A percentile compares a stretch with the other conserved stretches of the same genome.
These are phyloP conservation scores for Prunella strophiata DNA, from an alignment of 2,797 vertebrate genomes.

Conservation along the genomic window DNA sequence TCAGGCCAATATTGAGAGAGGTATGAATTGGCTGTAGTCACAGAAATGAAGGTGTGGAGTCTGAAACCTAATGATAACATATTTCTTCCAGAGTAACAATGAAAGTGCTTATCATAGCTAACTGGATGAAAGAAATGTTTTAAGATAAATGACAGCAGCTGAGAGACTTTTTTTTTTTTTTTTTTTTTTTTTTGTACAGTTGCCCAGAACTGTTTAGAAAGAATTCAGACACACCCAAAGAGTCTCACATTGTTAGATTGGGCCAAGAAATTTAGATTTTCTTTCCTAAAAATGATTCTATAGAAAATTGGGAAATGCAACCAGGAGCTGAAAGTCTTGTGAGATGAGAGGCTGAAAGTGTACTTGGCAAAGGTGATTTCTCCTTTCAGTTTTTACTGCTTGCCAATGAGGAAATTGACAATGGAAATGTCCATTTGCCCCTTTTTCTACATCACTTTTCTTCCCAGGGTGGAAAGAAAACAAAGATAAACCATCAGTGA, in stretches of 20 bases:
- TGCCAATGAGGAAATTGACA: background rate
- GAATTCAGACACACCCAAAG: conserved; percentile 43
- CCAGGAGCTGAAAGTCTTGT: background rate
- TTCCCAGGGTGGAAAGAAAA: background rate
- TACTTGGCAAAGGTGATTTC: background rate
- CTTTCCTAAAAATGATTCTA: background rate
- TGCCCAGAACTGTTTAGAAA: conserved; percentile 28
- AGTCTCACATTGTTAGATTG: background rate
- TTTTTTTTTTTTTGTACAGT: background rate
- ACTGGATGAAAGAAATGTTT: conserved; percentile 50
- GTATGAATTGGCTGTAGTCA: background rate
- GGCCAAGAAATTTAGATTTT: background rate
- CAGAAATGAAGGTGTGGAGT: conserved; percentile 48
- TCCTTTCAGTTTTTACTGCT: background rate
- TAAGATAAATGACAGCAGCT: conserved; percentile 41
- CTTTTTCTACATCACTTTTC: background rate
- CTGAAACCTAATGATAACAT: conserved; percentile 41
- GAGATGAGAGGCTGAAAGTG: background rate
- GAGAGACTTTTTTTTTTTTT: background rate
- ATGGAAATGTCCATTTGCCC: background rate
- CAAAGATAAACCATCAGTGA: background rate
- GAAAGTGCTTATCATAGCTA: conserved; percentile 32
- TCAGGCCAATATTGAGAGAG: background rate
- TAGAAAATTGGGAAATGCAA: background rate
- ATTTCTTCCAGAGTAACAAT: conserved; percentile 48